Evolutionary conservation across 2,113 vertebrate genomes (phyloP), one percentile per base, ranked within the genome.

Genomic region (Mobula hypostoma): DNA sequence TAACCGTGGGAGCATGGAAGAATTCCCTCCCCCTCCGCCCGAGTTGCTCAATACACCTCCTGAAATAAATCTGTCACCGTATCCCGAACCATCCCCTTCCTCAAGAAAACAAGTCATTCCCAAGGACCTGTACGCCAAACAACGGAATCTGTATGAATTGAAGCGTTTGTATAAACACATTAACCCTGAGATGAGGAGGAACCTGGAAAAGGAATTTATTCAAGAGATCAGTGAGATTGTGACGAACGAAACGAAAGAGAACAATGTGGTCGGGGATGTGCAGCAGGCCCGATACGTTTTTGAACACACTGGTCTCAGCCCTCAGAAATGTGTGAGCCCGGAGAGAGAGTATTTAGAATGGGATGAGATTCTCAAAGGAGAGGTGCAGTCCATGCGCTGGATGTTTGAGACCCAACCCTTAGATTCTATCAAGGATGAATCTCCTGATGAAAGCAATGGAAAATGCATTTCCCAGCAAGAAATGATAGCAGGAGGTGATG

Each of bases 361-460:
- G 97, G 96, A 96, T 95, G 97, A 99, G 95, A 98, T 98, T 94
- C 94, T 97, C 7, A 98, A 97, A 15, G 97, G 97, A 1, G 98
- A 98, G 27, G 97, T 99, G 11, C 97, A 98, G 94, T 97, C 98
- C 3, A 96, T 97, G 96, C 96, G 97, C 92, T 97, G 97, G 97
- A 96, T 97, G 96, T 98, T 98, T 97, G 97, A 98, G 95, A 98
- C 98, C 82, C 97, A 98, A 95, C 97, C 97, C 66, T 95, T 98
- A 1, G 95, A 98, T 95, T 94, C 97, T 82, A 97, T 98, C 87
- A 97, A 97, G 94, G 97, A 96, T 95, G 95, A 96, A 68, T 96
- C 94, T 94, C 96, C 95, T 5, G 96, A 97, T 21, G 95, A 96
- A 94, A 96, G 96, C 0, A 95, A 96, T 77, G 66, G 94, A 77